Conservation (phyloP, 2,797 vertebrate species). For the Pangasius krempfi region DNA sequence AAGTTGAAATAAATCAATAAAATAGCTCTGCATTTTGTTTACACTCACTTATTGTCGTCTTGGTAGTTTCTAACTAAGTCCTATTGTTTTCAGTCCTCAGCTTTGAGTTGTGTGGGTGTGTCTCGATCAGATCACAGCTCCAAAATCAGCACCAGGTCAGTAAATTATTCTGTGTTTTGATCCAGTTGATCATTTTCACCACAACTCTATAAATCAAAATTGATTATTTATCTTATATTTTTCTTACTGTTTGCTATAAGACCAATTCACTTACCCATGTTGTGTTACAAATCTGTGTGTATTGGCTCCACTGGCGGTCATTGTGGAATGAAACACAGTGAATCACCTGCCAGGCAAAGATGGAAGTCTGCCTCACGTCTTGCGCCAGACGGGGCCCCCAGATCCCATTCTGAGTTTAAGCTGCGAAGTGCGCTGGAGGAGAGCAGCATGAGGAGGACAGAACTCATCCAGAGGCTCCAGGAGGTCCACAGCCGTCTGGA, state of each 20-base stretch:
- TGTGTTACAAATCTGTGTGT: conserved; percentile 21
- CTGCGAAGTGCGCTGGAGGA: conserved; percentile 57
- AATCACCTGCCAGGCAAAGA: conserved; percentile 60
- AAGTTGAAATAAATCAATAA: too few relatives aligned
- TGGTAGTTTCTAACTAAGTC: not conserved
- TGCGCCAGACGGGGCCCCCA: conserved; percentile 45
- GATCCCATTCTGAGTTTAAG: conserved; percentile 53
- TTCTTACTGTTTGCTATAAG: not conserved
- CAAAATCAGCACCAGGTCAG: conserved; percentile 67
- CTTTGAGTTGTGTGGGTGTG: conserved; percentile 66
- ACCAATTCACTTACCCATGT: not conserved
- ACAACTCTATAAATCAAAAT: not conserved
- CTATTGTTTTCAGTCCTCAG: conserved; percentile 63
- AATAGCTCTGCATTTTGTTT: not conserved
- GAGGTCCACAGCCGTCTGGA: conserved; percentile 61
- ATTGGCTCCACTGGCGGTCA: conserved; percentile 55
- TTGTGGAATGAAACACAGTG: conserved; percentile 57
- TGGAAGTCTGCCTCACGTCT: conserved; percentile 72
- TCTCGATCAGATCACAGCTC: conserved; percentile 65
- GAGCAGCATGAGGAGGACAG: conserved; percentile 58
- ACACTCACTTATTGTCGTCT: not conserved
- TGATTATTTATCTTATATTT: not conserved
- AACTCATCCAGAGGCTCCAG: conserved; percentile 60
- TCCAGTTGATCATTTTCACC: not conserved
- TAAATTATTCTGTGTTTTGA: not conserved